phyloP scores from a whole-genome alignment of 1,140 invertebrate genomes.

The Drosophila carrolli region DNA sequence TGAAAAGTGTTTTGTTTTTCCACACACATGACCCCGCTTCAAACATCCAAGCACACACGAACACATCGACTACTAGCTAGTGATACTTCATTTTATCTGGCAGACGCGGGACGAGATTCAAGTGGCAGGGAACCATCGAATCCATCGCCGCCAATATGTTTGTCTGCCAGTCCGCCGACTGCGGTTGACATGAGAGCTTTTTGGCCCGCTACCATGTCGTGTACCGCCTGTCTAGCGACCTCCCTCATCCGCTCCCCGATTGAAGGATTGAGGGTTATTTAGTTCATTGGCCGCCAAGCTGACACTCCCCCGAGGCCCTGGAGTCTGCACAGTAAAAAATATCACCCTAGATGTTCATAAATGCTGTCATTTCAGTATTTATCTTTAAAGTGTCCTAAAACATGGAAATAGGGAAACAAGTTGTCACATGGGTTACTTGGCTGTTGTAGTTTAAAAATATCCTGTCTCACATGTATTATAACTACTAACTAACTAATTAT shows the following conservation, averaged over 20 bases:
- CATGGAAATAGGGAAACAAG: too few species aligned
- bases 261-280: constrained; percentile 57
- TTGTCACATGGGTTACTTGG: too few species aligned
- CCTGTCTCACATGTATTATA: too few species aligned
- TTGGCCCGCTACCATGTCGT: constrained; percentile 42
- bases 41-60: constrained; percentile 18
- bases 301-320: constrained; percentile 22
- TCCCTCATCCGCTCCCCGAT: constrained; percentile 24
- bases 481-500: too few species aligned
- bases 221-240: constrained; percentile 46
- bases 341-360: too few species aligned
- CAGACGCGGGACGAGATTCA: constrained; percentile 64
- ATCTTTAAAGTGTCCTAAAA: too few species aligned
- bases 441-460: too few species aligned
- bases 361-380: too few species aligned
- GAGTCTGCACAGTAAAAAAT: constrained; percentile 8
- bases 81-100: constrained; percentile 75
- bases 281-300: constrained; percentile 70
- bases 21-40: constrained; percentile 47
- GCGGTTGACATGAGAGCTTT: constrained; percentile 74
- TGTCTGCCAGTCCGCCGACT: constrained; percentile 47
- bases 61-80: constrained; percentile 8
- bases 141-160: constrained; percentile 41
- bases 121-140: constrained; percentile 43
- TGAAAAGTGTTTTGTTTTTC: constrained; percentile 73